Percentiles rank a stretch among this genome's conserved stretches.
phyloP scores from a whole-genome alignment of 2,888 invertebrate species.

The Morpho helenor region DNA sequence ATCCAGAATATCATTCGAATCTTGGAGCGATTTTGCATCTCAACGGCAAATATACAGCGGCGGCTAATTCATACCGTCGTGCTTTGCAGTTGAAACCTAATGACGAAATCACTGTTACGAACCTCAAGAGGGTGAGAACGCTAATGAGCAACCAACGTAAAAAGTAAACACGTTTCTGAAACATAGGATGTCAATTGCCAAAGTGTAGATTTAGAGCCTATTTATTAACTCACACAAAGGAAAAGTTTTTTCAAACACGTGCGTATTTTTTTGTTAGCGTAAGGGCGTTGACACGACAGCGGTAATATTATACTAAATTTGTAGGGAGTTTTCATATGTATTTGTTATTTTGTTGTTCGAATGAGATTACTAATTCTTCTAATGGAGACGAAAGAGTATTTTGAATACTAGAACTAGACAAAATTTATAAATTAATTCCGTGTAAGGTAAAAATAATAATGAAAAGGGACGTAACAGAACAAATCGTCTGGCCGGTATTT shows the following conservation, averaged over 20 bases:
- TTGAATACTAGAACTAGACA: too few relatives aligned
- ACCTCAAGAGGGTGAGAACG: constrained; percentile 82
- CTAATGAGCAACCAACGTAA: constrained; percentile 59
- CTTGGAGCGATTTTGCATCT: constrained; percentile 96
- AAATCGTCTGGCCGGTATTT: too few relatives aligned
- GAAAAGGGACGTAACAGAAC: too few relatives aligned
- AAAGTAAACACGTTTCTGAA: constrained; percentile 42
- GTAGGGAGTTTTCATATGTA: too few relatives aligned
- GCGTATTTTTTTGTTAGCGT: not conserved
- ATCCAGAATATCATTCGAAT: constrained; percentile 95
- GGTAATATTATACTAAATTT: too few relatives aligned
- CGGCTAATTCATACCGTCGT: constrained; percentile 90
- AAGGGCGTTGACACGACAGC: too few relatives aligned
- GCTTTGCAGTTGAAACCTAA: constrained; percentile 93
- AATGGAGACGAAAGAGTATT: too few relatives aligned
- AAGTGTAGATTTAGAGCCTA: constrained; percentile 41
- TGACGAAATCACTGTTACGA: constrained; percentile 92
- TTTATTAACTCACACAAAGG: not conserved
- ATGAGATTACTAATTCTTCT: too few relatives aligned
- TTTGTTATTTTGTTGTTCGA: too few relatives aligned
- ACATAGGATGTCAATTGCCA: constrained; percentile 69
- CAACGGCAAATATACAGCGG: constrained; percentile 93
- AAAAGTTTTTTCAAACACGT: too few relatives aligned
- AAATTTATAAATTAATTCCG: too few relatives aligned
- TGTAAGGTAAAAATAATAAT: too few relatives aligned